Evolutionary conservation across 30 jellyfish, hydroid and myxozoan genomes (phyloP), one percentile per base, ranked within the genome.

Genomic region (Mastigias papua): DNA sequence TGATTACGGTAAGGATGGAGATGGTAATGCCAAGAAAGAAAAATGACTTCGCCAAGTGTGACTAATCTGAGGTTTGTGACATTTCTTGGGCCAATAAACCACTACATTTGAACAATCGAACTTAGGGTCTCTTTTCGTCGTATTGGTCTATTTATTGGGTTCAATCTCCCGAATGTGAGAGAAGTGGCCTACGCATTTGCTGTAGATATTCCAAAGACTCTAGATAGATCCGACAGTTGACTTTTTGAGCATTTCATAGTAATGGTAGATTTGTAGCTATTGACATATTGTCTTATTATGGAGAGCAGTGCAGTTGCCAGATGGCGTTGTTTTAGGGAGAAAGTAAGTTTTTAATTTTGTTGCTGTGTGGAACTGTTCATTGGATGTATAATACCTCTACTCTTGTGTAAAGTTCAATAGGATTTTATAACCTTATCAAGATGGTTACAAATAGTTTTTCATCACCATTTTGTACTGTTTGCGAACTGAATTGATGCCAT

Each of bases 61-160:
- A 77, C 66, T 77, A 63, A 77, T 77, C 63, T 32, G 88, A 77
- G 88, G 88, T 77, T 77, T 77, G 88, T 77, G 31, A 63, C 74
- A 63, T 1, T 57, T 3, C 37, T n/a, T 63, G 8, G 17, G 20
- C 19, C 74, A 63, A 17, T 23, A 27, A 63, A 23, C 67, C 67
- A 51, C 23, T 51, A 5, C 27, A 5, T 23, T 10, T 2, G 27
- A 10, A 51, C 67, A 16, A 21, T 51, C 67, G 17, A 51, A 51
- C 67, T 5, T 51, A 51, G 2, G 23, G 2, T 51, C 25, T 51
- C 67, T 51, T 51, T 17, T 51, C 16, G 27, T 51, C n/a, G n/a
- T n/a, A n/a, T 10, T 21, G 27, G 25, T 51, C 25, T 51, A 1
- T 51, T 8, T 51, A 37, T 37, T 11, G 11, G 54, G n/a, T n/a